Base-by-base conservation (phyloP, 1,140 invertebrate genomes). In the Holotrichia oblita region DNA sequence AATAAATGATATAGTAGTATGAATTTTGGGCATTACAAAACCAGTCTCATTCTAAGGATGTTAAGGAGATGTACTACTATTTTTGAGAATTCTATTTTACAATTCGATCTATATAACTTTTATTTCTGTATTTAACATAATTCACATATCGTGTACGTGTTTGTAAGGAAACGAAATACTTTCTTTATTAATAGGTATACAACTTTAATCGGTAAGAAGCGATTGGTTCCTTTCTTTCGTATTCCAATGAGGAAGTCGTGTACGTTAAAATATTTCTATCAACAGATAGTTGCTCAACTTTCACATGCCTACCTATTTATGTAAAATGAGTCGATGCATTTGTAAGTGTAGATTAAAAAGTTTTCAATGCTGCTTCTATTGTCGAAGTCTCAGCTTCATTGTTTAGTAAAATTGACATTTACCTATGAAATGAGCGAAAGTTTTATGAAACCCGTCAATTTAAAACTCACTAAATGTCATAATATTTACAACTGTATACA, bases 221-320 rank as follows among this genome's bases (percentile, higher is more conserved):
- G n/a, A n/a, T n/a, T n/a, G n/a, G n/a, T n/a, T n/a, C n/a, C n/a
- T n/a, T n/a, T n/a, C n/a, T n/a, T n/a, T n/a, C n/a, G n/a, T n/a
- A n/a, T n/a, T n/a, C 12, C 12, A 48, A 48, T 48, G n/a, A 48
- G 44, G 44, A 48, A 48, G 44, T 48, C n/a, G n/a, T 8, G 3
- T n/a, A 48, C 44, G 44, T 48, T 12, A n/a, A 48, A 48, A n/a
- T 48, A 0, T n/a, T 10, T 48, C 12, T 48, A 9, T 42, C 41
- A 48, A 48, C n/a, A 48, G 3, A n/a, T n/a, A n/a, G 10, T 48
- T 48, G 44, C 12, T 48, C 12, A 48, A 48, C 44, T 48, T 48
- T 48, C 44, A 48, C 44, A 48, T 48, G 44, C 44, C 44, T 48
- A 48, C 44, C n/a, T 48, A 3, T 48, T 48, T 48, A 48, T n/a